These are phyloP conservation scores for Colius striatus DNA, from an alignment of 2,113 vertebrate species.

Conservation along the genomic window DNA sequence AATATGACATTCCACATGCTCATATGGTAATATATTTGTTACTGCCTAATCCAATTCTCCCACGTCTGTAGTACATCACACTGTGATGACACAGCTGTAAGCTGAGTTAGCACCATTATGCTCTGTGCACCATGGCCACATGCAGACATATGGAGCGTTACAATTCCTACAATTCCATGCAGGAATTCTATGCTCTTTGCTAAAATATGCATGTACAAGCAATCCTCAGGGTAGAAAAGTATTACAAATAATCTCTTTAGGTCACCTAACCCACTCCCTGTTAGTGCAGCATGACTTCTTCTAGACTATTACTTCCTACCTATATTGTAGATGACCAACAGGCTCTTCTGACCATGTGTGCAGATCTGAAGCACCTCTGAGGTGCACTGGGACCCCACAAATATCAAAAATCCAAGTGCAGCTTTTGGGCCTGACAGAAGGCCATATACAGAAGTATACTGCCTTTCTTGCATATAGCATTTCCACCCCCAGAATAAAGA, in stretches of 20 bases:
- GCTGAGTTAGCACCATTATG: not conserved
- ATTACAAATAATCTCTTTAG: not conserved
- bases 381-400: not conserved
- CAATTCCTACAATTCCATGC: not conserved
- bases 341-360: not conserved
- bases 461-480: not conserved
- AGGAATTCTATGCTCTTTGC: not conserved
- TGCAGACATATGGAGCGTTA: not conserved
- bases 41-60: not conserved
- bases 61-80: not conserved
- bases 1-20: rapidly evolving
- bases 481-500: not conserved
- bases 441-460: not conserved
- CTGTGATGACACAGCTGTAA: not conserved
- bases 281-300: not conserved
- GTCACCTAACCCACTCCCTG: not conserved
- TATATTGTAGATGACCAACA: not conserved
- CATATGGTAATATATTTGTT: not conserved
- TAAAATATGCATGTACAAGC: not conserved
- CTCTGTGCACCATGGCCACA: not conserved
- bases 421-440: not conserved
- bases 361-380: not conserved
- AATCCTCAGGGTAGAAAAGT: not conserved
- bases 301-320: not conserved
- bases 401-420: not conserved